A percentile compares a stretch with the other conserved stretches of the same genome.
Evolutionary conservation across 1,140 invertebrate genomes (phyloP).

Genomic region (Streblospio benedicti): DNA sequence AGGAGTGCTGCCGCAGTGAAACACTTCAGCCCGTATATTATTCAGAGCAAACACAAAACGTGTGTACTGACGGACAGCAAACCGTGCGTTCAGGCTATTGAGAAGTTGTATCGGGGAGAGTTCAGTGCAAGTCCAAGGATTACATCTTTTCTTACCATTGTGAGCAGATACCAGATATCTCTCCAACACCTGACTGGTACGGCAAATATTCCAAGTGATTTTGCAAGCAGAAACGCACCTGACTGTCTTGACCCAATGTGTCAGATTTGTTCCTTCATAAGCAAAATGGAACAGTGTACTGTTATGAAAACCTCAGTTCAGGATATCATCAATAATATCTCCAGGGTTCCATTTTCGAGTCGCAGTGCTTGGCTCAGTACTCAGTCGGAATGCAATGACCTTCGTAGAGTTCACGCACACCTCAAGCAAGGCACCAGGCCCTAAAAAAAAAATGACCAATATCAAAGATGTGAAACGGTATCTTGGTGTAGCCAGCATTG

Average conservation of each 20-base stretch:
- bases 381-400: conserved; percentile 21
- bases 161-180: conserved; percentile 18
- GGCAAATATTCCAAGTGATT: conserved; percentile 18
- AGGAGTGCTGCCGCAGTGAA: conserved; percentile 19
- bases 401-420: conserved; percentile 18
- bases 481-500: conserved; percentile 17
- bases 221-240: conserved; percentile 20
- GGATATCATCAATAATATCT: too few species aligned
- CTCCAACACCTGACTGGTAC: conserved; percentile 18
- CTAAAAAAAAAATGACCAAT: conserved; percentile 21
- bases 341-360: conserved; percentile 17
- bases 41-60: conserved; percentile 14
- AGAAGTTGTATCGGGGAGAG: conserved; percentile 22
- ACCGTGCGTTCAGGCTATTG: conserved; percentile 23
- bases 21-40: conserved; percentile 21
- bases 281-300: not conserved
- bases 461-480: conserved; percentile 21
- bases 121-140: conserved; percentile 22
- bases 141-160: conserved; percentile 17
- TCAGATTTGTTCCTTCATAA: conserved; percentile 9
- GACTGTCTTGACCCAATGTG: conserved; percentile 5
- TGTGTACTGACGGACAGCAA: conserved; percentile 23
- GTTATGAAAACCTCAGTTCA: not conserved
- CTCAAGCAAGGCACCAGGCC: conserved; percentile 21
- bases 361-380: conserved; percentile 14